Conservation (phyloP, 2,113 vertebrate genomes). For the Ardeotis arabs region DNA sequence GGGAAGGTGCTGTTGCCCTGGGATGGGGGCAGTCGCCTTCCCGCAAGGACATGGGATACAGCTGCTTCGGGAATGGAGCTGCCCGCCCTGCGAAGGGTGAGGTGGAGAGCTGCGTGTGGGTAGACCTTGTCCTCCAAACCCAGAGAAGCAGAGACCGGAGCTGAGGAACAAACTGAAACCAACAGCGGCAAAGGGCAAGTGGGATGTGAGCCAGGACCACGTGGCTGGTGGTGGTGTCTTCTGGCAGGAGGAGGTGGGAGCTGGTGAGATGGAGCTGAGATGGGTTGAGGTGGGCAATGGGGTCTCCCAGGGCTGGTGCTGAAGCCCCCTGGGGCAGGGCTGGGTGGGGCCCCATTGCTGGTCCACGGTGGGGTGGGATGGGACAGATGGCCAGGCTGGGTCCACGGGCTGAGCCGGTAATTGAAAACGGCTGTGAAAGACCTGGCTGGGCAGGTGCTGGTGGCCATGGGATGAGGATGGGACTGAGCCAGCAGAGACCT, state of each 20-base stretch:
- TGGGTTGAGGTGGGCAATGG: background rate
- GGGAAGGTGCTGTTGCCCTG: background rate
- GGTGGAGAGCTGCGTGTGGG: accelerated
- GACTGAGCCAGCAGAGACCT: background rate
- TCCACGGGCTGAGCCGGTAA: background rate
- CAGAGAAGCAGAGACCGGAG: background rate
- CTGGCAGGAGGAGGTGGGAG: background rate
- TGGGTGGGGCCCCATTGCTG: background rate
- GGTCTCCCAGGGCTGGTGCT: too few species aligned
- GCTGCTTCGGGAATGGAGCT: background rate
- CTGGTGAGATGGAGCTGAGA: background rate
- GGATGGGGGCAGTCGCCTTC: background rate
- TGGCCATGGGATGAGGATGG: background rate
- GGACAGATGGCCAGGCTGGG: background rate
- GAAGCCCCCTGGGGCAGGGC: background rate
- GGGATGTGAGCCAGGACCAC: accelerated
- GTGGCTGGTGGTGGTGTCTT: accelerated
- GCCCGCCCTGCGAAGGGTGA: background rate
- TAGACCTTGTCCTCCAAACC: background rate
- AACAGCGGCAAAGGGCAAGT: background rate
- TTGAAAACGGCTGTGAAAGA: background rate
- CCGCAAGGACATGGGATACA: background rate
- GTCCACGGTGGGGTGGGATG: background rate
- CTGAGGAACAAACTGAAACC: background rate
- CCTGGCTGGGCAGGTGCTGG: accelerated